Conservation (phyloP, 2,888 invertebrate species). For the Drosophila longiperda region DNA sequence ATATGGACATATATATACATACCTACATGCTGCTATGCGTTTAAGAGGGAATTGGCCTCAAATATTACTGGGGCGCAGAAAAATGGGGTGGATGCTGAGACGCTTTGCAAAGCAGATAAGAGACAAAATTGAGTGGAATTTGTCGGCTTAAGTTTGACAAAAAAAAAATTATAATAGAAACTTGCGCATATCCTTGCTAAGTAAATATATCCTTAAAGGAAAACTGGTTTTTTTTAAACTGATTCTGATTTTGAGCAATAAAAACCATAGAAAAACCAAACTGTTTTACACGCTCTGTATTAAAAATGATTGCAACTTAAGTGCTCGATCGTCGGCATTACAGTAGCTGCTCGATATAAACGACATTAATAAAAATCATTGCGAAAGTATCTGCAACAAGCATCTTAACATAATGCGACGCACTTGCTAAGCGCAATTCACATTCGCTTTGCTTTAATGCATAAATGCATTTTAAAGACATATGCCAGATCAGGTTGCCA, state of each 20-base stretch:
- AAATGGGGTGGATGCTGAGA: constrained; percentile 32
- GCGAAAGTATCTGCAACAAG: constrained; percentile 76
- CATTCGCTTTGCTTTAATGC: constrained; percentile 53
- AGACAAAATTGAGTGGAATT: constrained; percentile 5
- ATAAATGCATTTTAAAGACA: constrained; percentile 74
- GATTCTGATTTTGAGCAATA: background rate
- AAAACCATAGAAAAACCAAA: background rate
- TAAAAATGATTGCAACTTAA: background rate
- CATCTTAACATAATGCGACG: constrained; percentile 37
- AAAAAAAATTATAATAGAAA: background rate
- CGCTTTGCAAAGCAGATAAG: background rate
- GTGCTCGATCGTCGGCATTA: background rate
- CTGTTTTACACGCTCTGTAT: background rate
- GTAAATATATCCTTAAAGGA: background rate
- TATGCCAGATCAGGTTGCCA: constrained; percentile 24
- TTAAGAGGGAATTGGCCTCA: constrained; percentile 71
- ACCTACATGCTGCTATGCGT: background rate
- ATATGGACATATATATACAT: background rate
- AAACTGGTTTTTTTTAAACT: background rate
- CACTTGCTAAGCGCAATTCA: constrained; percentile 34
- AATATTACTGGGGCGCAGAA: constrained; percentile 26
- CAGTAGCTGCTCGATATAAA: constrained; percentile 68
- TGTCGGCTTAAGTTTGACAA: background rate
- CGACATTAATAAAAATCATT: constrained; percentile 82
- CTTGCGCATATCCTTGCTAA: background rate